Evolutionary conservation across 2,797 vertebrate genomes (phyloP), one percentile per base, ranked within the genome.

Genomic region (Rousettus madagascariensis): DNA sequence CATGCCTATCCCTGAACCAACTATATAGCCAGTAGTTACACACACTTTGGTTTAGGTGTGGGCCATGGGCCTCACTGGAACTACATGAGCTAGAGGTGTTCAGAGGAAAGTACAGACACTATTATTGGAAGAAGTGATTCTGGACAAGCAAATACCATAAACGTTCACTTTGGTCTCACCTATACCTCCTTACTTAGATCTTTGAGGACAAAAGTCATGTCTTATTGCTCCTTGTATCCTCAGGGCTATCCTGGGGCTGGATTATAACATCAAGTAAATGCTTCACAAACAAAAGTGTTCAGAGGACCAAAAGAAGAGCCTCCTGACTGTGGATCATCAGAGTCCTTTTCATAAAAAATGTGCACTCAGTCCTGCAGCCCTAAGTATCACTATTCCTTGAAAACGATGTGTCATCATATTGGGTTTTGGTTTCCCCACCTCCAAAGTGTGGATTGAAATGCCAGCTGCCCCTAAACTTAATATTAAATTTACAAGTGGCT

Each of bases 391-490:
- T 59, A 6, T 33, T 65, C n/a, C 38, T 46, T 69, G 57, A 57
- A 65, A 0, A 11, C 4, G 15, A 13, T 2, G 1, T 28, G 26
- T 17, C 30, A 22, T 61, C 33, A 19, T 2, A 2, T 26, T 15
- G 6, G 5, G 15, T 41, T 59, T 96, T 72, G 49, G 46, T 43
- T 93, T 80, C 28, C 4, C 51, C 20, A n/a, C 3, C 41, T 84
- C 24, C 33, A 10, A 85, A 94, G 57, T 82, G 92, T 86, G 69
- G 11, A 43, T 63, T 22, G 87, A 75, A 86, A 80, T 22, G 66
- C 22, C 17, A 59, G 38, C 11, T 61, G 46, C 26, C 89, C 10
- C 24, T 61, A 46, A 83, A 86, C 49, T 66, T 63, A 36, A 46
- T 28, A 24, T 75, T 46, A 84, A 55, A 46, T 85, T 78, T 85